Conservation (phyloP, 1,140 invertebrate genomes). For the Fopius arisanus region DNA sequence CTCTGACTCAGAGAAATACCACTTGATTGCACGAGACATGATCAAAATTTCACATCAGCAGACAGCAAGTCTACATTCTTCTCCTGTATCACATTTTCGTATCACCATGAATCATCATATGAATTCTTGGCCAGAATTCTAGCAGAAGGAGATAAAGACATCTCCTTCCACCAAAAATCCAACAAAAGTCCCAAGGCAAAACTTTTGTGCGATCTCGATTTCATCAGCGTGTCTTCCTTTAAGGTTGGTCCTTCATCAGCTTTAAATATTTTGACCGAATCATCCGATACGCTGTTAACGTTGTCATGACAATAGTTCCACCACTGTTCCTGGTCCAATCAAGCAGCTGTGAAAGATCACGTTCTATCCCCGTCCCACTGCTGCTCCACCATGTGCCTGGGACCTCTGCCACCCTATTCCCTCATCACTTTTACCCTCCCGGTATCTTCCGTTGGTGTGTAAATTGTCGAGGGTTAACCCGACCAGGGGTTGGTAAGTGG, state of each 20-base stretch:
- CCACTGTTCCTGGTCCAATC: constrained; percentile 49
- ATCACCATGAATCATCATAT: not conserved
- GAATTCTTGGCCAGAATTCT: not conserved
- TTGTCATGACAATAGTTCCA: constrained; percentile 49
- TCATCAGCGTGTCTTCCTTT: constrained; percentile 63
- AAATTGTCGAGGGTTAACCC: not conserved
- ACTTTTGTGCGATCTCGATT: constrained; percentile 59
- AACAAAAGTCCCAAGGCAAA: constrained; percentile 30
- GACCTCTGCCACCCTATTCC: constrained; percentile 39
- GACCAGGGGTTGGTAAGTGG: not conserved
- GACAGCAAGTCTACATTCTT: not conserved
- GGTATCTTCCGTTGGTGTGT: not conserved
- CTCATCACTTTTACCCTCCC: constrained; percentile 23
- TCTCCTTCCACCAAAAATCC: not conserved
- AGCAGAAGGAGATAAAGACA: not conserved
- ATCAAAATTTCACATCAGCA: not conserved
- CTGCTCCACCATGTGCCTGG: not conserved
- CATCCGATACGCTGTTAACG: not conserved
- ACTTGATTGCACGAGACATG: not conserved
- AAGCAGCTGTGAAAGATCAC: constrained; percentile 64
- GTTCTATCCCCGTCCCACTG: constrained; percentile 47
- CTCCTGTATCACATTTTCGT: not conserved
- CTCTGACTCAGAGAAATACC: not conserved
- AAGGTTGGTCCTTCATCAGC: constrained; percentile 54
- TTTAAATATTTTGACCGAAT: constrained; percentile 60